phyloP scores from a whole-genome alignment of 2,113 vertebrate genomes.

The Myrmecobius fasciatus region DNA sequence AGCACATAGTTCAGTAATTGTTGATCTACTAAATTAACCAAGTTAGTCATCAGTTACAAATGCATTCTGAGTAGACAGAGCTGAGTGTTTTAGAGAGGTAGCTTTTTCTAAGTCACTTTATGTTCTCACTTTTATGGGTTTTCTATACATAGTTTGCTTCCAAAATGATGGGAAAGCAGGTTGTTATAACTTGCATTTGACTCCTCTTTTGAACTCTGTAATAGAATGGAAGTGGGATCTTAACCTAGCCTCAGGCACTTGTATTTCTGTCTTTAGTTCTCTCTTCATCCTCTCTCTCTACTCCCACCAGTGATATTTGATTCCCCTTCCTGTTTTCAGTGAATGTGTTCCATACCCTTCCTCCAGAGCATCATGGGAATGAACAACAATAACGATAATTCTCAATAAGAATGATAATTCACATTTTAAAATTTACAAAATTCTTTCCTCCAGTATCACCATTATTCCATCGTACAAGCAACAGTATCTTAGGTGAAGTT shows the following conservation, averaged over 20 bases:
- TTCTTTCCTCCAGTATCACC: background rate
- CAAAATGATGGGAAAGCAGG: background rate
- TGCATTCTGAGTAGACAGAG: background rate
- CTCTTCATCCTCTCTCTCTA: background rate
- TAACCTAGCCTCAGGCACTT: background rate
- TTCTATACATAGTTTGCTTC: background rate
- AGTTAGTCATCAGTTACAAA: background rate
- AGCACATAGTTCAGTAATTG: background rate
- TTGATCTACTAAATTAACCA: conserved; percentile 23
- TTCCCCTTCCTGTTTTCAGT: background rate
- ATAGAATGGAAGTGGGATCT: background rate
- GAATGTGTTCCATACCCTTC: background rate
- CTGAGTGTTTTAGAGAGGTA: background rate
- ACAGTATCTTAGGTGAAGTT: background rate
- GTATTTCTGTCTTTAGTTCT: background rate
- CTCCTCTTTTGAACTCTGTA: background rate
- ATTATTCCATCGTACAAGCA: background rate
- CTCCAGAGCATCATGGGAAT: background rate
- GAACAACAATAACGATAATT: background rate
- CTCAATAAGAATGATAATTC: background rate
- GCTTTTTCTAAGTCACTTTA: background rate
- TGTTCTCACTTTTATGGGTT: background rate
- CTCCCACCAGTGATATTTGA: background rate
- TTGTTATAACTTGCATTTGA: background rate
- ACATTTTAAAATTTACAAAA: background rate